Conservation (phyloP, 2,888 invertebrate genomes). For the Hyles lineata region DNA sequence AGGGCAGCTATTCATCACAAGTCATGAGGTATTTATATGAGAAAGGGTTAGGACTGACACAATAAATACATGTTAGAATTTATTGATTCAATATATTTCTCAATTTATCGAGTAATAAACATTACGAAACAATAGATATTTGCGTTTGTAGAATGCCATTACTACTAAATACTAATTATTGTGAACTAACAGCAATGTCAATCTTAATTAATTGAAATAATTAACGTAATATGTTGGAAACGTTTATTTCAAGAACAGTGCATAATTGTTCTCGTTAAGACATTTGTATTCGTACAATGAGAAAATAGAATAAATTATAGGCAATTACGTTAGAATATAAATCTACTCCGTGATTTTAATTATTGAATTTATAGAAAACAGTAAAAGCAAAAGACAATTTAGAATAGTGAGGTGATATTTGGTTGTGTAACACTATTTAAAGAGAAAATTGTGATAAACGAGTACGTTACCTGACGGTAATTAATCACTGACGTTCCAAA, state of each 20-base stretch:
- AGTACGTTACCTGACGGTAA: no score
- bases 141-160: neutral
- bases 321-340: neutral
- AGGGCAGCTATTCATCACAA: no score
- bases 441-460: no score
- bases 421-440: no score
- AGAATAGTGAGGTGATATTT: no score
- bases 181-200: slow-evolving; percentile 13
- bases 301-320: neutral
- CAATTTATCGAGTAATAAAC: neutral
- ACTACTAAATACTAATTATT: neutral
- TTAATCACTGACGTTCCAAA: no score
- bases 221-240: slow-evolving; percentile 3
- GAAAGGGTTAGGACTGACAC: no score
- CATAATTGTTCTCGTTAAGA: slow-evolving; percentile 21
- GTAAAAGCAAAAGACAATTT: neutral
- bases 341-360: neutral
- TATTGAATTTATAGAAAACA: neutral
- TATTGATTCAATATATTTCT: neutral
- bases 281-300: neutral
- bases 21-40: no score
- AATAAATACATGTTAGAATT: no score
- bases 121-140: neutral
- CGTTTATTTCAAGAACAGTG: slow-evolving; percentile 12
- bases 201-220: slow-evolving; percentile 26